A percentile compares a stretch with the other conserved stretches of the same genome.
Evolutionary conservation across 2,888 invertebrate species (phyloP).

Genomic region (Euphydryas editha): DNA sequence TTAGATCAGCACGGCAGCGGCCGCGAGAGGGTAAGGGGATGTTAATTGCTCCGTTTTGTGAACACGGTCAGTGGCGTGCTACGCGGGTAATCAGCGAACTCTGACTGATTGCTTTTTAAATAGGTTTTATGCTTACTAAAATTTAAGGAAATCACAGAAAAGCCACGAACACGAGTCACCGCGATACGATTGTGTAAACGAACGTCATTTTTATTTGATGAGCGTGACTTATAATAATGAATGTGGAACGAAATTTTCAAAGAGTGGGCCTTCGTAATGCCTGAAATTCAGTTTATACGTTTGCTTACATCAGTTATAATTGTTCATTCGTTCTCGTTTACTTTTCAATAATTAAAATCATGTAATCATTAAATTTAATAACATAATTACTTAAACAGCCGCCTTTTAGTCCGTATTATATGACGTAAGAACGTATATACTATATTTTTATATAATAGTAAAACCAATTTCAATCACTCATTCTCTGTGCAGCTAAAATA

Average conservation of each 20-base stretch:
- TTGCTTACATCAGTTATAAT: constrained; percentile 32
- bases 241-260: constrained; percentile 40
- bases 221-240: constrained; percentile 55
- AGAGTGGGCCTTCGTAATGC: constrained; percentile 14
- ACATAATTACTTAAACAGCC: constrained; percentile 32
- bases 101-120: constrained; percentile 84
- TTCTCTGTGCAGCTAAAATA: constrained; percentile 6
- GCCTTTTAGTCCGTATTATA: constrained; percentile 23
- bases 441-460: constrained; percentile 1
- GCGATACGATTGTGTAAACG: constrained; percentile 47
- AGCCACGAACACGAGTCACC: constrained; percentile 55
- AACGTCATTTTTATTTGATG: constrained; percentile 37
- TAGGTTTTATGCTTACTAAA: constrained; percentile 82
- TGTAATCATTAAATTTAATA: constrained; percentile 33
- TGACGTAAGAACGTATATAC: constrained; percentile 16
- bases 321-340: constrained; percentile 33
- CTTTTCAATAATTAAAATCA: constrained; percentile 38
- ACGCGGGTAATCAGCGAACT: constrained; percentile 77
- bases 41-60: constrained; percentile 84
- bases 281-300: constrained; percentile 14
- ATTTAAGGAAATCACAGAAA: constrained; percentile 78
- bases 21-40: constrained; percentile 63
- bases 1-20: constrained; percentile 71
- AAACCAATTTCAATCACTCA: constrained; percentile 13
- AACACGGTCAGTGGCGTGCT: constrained; percentile 81